Evolutionary conservation across 1,140 invertebrate species (phyloP).

Genomic region (Dolichoris vasculosae): DNA sequence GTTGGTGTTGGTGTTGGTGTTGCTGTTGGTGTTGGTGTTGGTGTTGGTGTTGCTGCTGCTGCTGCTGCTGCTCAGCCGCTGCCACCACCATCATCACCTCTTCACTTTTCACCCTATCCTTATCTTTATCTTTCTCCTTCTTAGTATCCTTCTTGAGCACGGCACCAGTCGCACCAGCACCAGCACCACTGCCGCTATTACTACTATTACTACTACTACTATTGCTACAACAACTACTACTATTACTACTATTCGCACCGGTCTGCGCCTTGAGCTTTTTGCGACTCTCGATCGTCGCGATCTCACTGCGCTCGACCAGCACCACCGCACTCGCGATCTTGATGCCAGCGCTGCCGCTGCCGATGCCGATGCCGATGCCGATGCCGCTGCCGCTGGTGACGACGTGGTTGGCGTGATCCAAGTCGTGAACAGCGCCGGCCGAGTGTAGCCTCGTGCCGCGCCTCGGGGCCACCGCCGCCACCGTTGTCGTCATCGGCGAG

Average conservation of each 20-base stretch:
- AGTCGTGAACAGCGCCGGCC: not conserved
- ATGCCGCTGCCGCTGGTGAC: no score
- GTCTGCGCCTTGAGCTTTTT: conserved; percentile 37
- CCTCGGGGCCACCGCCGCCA: conserved; percentile 46
- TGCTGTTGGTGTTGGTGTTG: conserved; percentile 23
- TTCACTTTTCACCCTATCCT: conserved; percentile 6
- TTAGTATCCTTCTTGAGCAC: conserved; percentile 49
- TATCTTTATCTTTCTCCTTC: conserved; percentile 17
- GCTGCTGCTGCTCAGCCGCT: not conserved
- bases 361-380: not conserved
- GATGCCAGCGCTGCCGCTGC: not conserved
- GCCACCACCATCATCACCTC: conserved; percentile 5
- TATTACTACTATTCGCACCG: conserved; percentile 11
- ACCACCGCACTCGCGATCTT: conserved; percentile 52
- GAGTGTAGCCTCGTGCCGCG: conserved; percentile 25
- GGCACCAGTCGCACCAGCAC: conserved; percentile 51
- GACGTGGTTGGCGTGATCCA: not conserved
- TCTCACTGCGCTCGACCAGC: conserved; percentile 48
- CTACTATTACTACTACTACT: conserved; percentile 18
- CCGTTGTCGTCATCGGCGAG: conserved; percentile 37
- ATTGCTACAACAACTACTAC: conserved; percentile 31
- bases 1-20: not conserved
- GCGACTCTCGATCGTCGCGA: conserved; percentile 31
- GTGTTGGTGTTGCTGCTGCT: conserved; percentile 26
- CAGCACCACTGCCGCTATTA: conserved; percentile 13